phyloP scores from a whole-genome alignment of 2,113 vertebrate genomes.

The Etheostoma spectabile region DNA sequence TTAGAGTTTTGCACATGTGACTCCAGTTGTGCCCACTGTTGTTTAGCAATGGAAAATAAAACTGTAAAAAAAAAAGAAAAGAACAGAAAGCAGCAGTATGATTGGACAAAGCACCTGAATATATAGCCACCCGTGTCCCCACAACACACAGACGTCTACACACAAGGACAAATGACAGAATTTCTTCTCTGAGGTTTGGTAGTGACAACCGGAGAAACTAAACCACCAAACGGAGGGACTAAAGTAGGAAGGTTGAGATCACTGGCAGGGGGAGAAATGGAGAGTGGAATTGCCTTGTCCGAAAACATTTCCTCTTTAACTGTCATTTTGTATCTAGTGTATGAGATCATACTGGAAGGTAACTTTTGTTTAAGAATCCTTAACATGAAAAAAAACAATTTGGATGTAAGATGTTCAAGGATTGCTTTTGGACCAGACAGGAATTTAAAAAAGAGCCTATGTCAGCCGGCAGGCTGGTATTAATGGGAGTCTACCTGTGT shows the following conservation, averaged over 20 bases:
- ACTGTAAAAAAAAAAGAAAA: too few species aligned
- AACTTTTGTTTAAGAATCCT: not conserved
- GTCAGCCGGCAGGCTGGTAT: constrained; percentile 65
- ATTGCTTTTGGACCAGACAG: constrained; percentile 77
- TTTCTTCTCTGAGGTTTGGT: constrained; percentile 34
- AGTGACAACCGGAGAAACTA: constrained; percentile 45
- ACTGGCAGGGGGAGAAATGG: constrained; percentile 33
- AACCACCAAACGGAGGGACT: constrained; percentile 53
- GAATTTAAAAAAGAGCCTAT: constrained; percentile 74
- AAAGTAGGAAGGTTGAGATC: constrained; percentile 54
- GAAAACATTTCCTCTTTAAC: constrained; percentile 67
- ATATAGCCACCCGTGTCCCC: constrained; percentile 37
- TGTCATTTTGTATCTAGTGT: constrained; percentile 4
- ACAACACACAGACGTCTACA: constrained; percentile 35
- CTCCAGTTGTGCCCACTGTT: too few species aligned
- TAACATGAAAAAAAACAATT: not conserved
- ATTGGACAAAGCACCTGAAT: constrained; percentile 28
- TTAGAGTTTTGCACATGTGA: too few species aligned
- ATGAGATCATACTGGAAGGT: not conserved
- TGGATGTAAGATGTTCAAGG: constrained; percentile 30
- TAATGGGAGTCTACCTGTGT: constrained; percentile 87
- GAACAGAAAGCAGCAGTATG: not conserved
- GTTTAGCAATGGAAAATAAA: too few species aligned
- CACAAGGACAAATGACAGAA: constrained; percentile 30
- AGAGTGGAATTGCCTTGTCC: constrained; percentile 60